Evolutionary conservation across 2,113 vertebrate species (phyloP).

Genomic region (Crotophaga sulcirostris): DNA sequence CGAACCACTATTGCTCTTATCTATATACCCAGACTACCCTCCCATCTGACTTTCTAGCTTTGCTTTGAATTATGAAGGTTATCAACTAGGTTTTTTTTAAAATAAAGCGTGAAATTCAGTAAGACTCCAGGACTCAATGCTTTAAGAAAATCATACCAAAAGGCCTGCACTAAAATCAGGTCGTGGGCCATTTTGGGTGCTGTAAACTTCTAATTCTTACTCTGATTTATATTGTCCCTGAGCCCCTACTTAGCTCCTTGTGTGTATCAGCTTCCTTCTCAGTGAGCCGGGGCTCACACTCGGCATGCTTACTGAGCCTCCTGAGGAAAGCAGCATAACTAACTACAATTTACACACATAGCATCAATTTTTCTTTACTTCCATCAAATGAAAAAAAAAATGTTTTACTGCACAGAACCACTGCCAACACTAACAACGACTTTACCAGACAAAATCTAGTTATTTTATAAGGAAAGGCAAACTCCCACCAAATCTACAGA

Average conservation of each 20-base stretch:
- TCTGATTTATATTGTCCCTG: neutral
- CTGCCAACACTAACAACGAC: neutral
- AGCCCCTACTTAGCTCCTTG: neutral
- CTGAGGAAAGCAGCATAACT: neutral
- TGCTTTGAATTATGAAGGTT: neutral
- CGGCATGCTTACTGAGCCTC: neutral
- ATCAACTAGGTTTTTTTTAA: neutral
- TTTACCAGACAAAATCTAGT: neutral
- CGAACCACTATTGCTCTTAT: neutral
- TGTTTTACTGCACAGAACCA: neutral
- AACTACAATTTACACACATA: rapidly evolving
- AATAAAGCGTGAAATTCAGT: neutral
- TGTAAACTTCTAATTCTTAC: neutral
- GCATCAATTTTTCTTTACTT: neutral
- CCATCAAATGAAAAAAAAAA: neutral
- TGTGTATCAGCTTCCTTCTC: neutral
- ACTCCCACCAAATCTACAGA: neutral
- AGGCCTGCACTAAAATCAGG: neutral
- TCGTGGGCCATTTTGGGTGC: neutral
- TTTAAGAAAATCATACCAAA: neutral
- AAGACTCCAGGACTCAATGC: neutral
- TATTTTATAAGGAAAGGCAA: neutral
- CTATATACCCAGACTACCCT: neutral
- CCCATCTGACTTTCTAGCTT: neutral
- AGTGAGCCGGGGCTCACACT: neutral